phyloP scores from a whole-genome alignment of 2,888 invertebrate genomes.

The Tenthredo distinguenda region DNA sequence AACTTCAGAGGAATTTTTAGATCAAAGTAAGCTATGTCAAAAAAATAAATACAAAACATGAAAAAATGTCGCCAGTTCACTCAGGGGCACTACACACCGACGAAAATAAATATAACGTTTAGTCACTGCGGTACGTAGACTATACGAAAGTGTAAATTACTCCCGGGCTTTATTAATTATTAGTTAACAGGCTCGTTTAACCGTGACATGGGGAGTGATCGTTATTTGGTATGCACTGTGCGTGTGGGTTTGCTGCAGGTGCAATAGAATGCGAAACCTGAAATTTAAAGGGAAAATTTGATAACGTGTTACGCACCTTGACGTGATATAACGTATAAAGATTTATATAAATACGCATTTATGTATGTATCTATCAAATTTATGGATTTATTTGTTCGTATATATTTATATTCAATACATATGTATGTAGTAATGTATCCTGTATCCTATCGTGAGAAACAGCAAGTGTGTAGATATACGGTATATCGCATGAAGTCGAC shows the following conservation, averaged over 20 bases:
- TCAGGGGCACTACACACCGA: neutral
- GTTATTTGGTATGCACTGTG: neutral
- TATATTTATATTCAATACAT: neutral
- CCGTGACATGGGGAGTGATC: conserved; percentile 22
- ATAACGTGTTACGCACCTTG: neutral
- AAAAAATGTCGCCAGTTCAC: neutral
- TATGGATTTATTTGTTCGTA: neutral
- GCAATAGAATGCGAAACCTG: neutral
- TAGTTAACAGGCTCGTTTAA: conserved; percentile 32
- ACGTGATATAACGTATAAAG: neutral
- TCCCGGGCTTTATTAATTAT: conserved; percentile 36
- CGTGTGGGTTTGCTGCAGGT: neutral
- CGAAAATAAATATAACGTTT: conserved; percentile 3
- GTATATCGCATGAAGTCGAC: neutral
- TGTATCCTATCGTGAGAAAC: neutral
- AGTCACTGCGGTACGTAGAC: neutral
- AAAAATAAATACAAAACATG: neutral
- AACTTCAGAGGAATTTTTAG: neutral
- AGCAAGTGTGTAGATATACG: neutral
- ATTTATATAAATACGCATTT: neutral
- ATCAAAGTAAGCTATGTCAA: conserved; percentile 7
- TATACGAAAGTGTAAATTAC: conserved; percentile 24
- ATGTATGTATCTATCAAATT: neutral
- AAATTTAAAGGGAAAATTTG: neutral
- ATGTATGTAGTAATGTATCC: neutral